These are phyloP conservation scores for Capitulum mitella DNA, from an alignment of 2,888 invertebrate genomes.

Conservation along the genomic window DNA sequence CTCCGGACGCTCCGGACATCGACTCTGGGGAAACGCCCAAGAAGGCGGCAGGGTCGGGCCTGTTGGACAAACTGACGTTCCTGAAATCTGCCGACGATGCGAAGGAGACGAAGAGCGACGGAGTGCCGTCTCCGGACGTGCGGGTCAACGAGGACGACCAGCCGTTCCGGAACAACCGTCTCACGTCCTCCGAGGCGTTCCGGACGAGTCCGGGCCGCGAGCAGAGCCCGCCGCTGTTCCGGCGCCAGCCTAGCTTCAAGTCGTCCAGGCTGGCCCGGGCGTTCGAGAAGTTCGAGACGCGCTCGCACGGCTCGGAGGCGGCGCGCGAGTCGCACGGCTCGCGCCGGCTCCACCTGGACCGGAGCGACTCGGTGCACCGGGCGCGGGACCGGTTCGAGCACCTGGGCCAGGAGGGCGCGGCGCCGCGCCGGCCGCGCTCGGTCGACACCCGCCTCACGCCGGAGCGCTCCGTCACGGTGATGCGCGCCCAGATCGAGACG, in stretches of 20 bases:
- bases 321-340: background rate
- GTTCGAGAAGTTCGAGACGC: conserved; percentile 9
- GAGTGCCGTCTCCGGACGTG: background rate
- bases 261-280: background rate
- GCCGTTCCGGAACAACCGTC: background rate
- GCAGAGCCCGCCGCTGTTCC: background rate
- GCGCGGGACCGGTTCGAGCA: conserved; percentile 3
- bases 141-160: conserved; percentile 5
- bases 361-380: background rate
- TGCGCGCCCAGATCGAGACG: background rate
- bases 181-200: background rate
- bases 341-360: background rate
- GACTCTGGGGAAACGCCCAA: background rate
- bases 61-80: conserved; percentile 14
- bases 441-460: background rate
- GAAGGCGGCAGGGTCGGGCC: background rate
- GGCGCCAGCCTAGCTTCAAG: conserved; percentile 5
- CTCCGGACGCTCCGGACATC: background rate
- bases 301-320: background rate
- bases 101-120: background rate
- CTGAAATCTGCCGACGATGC: background rate
- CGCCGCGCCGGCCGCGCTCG: background rate
- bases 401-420: background rate
- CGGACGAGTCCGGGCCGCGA: background rate
- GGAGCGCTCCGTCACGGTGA: background rate